Percentiles rank a stretch among this genome's conserved stretches.
Evolutionary conservation across 2,113 vertebrate species (phyloP).

Genomic region (Eudyptes chrysolophus): DNA sequence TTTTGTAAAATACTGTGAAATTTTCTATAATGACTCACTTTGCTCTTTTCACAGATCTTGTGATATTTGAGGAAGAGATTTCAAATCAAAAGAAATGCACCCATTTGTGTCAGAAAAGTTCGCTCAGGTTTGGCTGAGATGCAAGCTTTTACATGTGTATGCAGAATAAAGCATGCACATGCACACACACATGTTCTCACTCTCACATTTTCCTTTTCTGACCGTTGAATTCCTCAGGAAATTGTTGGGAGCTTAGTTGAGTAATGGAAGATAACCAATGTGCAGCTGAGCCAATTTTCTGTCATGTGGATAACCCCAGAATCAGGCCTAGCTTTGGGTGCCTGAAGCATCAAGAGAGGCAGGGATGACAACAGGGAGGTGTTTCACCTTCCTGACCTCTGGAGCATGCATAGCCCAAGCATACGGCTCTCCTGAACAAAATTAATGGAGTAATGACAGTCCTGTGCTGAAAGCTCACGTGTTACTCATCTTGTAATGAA

Average conservation of each 20-base stretch:
- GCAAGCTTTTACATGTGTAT: rapidly evolving
- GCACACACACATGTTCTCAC: no score
- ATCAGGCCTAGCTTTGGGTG: not conserved
- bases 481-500: not conserved
- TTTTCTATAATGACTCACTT: not conserved
- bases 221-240: not conserved
- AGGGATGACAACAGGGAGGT: not conserved
- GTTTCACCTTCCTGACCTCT: not conserved
- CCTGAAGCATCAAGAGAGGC: not conserved
- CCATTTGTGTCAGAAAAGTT: not conserved
- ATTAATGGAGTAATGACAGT: not conserved
- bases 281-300: not conserved
- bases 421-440: not conserved
- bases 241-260: not conserved
- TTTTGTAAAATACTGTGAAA: not conserved
- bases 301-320: not conserved
- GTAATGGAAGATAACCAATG: not conserved
- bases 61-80: not conserved
- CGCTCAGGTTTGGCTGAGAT: not conserved
- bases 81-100: not conserved
- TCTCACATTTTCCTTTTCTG: not conserved
- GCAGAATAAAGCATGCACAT: not conserved
- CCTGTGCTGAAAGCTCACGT: not conserved
- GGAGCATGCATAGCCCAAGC: rapidly evolving
- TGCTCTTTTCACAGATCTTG: not conserved